phyloP scores from a whole-genome alignment of 1,140 invertebrate genomes.

The Rhizoglyphus robini region DNA sequence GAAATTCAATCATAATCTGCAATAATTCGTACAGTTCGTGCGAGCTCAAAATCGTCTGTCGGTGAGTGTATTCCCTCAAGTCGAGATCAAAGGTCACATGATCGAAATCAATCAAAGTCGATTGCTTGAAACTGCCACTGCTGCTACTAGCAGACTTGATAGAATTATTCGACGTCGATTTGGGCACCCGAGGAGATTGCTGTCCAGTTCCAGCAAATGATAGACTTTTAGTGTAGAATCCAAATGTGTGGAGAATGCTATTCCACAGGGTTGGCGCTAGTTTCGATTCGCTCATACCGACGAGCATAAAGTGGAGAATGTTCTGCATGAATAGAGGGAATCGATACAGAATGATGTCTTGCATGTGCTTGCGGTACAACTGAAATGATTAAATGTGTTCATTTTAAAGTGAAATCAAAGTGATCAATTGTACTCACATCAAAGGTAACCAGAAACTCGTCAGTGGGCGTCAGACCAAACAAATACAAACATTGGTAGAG shows the following conservation, averaged over 20 bases:
- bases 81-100: conserved; percentile 7
- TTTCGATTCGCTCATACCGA: background rate
- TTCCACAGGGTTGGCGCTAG: conserved; percentile 13
- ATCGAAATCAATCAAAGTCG: background rate
- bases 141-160: background rate
- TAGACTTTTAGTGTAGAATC: conserved; percentile 12
- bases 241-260: conserved; percentile 7
- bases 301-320: background rate
- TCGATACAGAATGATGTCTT: background rate
- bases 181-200: background rate
- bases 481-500: background rate
- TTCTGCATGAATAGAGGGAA: conserved; percentile 3
- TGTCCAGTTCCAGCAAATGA: background rate
- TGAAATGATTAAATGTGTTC: too few species aligned
- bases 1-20: background rate
- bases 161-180: background rate
- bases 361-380: conserved; percentile 16
- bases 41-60: conserved; percentile 1
- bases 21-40: conserved; percentile 9
- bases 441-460: conserved; percentile 16
- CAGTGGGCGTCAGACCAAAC: conserved; percentile 1
- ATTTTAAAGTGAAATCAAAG: too few species aligned
- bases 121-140: background rate
- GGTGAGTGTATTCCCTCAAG: background rate
- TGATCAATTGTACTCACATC: conserved; percentile 12